phyloP scores from a whole-genome alignment of 2,113 vertebrate species.

The Eulacestoma nigropectus region DNA sequence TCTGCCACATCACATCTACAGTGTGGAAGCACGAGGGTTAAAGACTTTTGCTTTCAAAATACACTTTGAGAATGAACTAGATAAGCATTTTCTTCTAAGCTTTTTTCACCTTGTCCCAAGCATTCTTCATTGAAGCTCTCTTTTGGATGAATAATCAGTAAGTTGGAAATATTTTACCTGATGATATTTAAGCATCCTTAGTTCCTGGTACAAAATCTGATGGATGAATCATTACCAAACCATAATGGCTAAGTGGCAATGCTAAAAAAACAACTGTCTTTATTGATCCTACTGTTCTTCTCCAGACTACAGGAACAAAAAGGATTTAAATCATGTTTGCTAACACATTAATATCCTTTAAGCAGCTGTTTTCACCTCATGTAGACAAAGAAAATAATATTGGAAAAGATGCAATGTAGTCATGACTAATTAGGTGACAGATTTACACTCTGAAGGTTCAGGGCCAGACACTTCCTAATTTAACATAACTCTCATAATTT shows the following conservation, averaged over 20 bases:
- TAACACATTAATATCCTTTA: constrained; percentile 19
- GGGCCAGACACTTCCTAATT: not conserved
- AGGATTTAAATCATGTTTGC: not conserved
- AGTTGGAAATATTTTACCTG: not conserved
- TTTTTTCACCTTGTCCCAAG: not conserved
- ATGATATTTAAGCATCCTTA: not conserved
- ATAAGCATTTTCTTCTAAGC: not conserved
- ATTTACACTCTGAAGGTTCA: not conserved
- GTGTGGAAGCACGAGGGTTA: not conserved
- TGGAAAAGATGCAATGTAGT: constrained; percentile 7
- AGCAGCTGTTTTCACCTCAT: not conserved
- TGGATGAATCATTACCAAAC: not conserved
- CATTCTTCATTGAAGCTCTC: not conserved
- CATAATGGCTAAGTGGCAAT: not conserved
- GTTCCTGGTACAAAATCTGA: not conserved
- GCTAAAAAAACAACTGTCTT: not conserved
- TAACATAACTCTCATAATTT: not conserved
- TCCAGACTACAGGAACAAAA: not conserved
- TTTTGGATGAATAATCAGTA: not conserved
- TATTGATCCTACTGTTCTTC: constrained; percentile 7
- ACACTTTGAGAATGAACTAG: not conserved
- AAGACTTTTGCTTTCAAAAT: not conserved
- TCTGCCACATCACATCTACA: not conserved
- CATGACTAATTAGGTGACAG: not conserved
- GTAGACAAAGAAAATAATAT: not conserved